phyloP scores from a whole-genome alignment of 2,113 vertebrate genomes.

The Aspiorhynchus laticeps region DNA sequence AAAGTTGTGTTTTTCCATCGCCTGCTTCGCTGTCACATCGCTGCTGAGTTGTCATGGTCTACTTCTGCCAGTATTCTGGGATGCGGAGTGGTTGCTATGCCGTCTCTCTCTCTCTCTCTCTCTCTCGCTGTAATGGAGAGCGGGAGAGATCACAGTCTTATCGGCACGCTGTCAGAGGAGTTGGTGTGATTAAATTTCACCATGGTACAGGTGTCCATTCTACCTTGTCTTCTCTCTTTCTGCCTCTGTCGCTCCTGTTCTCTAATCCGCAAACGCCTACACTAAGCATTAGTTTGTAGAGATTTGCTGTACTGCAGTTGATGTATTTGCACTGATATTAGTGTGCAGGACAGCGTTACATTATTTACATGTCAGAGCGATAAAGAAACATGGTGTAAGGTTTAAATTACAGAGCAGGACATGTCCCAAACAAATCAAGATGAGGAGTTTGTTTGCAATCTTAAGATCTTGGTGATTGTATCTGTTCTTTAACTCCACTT shows the following conservation, averaged over 20 bases:
- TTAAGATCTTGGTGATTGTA: not conserved
- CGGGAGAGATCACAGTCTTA: conserved; percentile 21
- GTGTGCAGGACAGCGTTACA: not conserved
- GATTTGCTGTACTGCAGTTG: not conserved
- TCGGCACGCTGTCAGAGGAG: conserved; percentile 34
- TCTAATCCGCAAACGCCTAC: not conserved
- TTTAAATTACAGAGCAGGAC: not conserved
- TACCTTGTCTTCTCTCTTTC: not conserved
- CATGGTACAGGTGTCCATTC: not conserved
- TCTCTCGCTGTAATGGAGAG: conserved; percentile 14
- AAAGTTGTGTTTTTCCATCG: conserved; percentile 48
- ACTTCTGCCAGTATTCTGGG: conserved; percentile 33
- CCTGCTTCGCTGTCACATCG: conserved; percentile 8
- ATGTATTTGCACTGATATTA: not conserved
- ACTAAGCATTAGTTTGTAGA: not conserved
- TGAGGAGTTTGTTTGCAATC: not conserved
- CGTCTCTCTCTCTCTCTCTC: not conserved
- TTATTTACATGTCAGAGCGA: not conserved
- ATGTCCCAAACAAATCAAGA: not conserved
- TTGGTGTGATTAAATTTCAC: conserved; percentile 41
- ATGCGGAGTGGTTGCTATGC: conserved; percentile 4
- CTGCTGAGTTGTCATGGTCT: conserved; percentile 26
- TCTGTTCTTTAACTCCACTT: not conserved
- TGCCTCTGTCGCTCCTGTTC: not conserved
- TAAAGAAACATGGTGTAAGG: not conserved